These are phyloP conservation scores for Syritta pipiens DNA, from an alignment of 2,888 invertebrate species.

Conservation along the genomic window DNA sequence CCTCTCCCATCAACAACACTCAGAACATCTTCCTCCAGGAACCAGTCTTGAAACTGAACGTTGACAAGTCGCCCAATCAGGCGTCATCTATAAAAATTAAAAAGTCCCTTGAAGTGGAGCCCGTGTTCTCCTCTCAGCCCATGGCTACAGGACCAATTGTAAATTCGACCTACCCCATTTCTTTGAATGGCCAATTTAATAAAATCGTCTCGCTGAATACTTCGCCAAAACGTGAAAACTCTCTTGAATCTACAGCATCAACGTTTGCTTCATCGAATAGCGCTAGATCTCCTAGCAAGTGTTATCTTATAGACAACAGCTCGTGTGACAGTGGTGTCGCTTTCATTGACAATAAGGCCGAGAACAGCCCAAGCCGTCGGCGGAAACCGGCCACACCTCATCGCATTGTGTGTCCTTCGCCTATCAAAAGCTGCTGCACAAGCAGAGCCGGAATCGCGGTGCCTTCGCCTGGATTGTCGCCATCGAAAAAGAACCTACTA, in stretches of 20 bases:
- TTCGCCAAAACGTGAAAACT: constrained; percentile 70
- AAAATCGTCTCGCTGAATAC: constrained; percentile 76
- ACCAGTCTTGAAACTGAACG: constrained; percentile 78
- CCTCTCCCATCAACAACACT: constrained; percentile 67
- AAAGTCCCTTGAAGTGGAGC: constrained; percentile 76
- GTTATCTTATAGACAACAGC: constrained; percentile 76
- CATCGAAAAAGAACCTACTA: constrained; percentile 56
- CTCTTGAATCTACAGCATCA: constrained; percentile 49
- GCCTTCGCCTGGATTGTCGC: constrained; percentile 44
- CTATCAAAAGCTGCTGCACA: constrained; percentile 73
- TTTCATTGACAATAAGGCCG: constrained; percentile 71
- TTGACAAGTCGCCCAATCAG: constrained; percentile 79
- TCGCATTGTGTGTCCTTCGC: constrained; percentile 81
- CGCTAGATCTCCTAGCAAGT: constrained; percentile 52
- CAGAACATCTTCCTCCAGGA: constrained; percentile 79
- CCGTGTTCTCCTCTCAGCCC: constrained; percentile 77
- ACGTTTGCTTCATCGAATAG: constrained; percentile 56
- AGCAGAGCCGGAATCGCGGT: constrained; percentile 53
- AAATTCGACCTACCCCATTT: constrained; percentile 46
- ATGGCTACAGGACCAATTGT: constrained; percentile 71
- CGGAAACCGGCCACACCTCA: constrained; percentile 81
- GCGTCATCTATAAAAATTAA: constrained; percentile 78
- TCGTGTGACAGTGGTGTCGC: constrained; percentile 79
- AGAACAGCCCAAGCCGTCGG: constrained; percentile 71
- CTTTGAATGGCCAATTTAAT: constrained; percentile 77